Evolutionary conservation across 2,888 invertebrate species (phyloP).

Genomic region (Phragmatobia fuliginosa): DNA sequence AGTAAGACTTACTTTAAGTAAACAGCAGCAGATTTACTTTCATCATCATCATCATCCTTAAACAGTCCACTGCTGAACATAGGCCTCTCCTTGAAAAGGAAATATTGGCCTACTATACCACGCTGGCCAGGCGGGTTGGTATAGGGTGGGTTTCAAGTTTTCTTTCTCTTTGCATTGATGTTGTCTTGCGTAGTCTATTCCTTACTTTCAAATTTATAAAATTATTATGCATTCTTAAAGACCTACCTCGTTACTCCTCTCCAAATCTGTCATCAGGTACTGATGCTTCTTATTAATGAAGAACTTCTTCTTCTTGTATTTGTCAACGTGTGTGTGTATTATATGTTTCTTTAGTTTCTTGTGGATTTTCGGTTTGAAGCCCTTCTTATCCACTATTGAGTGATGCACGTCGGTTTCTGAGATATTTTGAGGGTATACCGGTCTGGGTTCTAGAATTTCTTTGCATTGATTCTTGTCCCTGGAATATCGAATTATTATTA

Average conservation of each 20-base stretch:
- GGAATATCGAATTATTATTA: background rate
- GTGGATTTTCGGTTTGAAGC: conserved; percentile 71
- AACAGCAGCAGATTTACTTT: too few species aligned
- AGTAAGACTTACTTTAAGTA: too few species aligned
- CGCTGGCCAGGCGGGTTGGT: too few species aligned
- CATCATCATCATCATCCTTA: too few species aligned
- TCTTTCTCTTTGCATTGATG: too few species aligned
- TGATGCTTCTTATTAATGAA: conserved; percentile 68
- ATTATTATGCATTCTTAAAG: too few species aligned
- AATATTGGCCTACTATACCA: too few species aligned
- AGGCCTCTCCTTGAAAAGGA: too few species aligned
- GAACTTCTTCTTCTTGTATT: conserved; percentile 72
- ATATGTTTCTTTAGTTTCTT: conserved; percentile 72
- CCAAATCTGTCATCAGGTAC: conserved; percentile 44
- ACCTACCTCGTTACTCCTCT: conserved; percentile 68
- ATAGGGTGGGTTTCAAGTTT: too few species aligned
- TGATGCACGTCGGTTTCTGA: conserved; percentile 71
- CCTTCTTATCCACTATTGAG: conserved; percentile 77
- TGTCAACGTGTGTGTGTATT: conserved; percentile 60
- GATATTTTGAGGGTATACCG: conserved; percentile 65
- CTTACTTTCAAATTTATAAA: too few species aligned
- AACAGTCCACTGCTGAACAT: too few species aligned
- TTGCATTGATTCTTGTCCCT: conserved; percentile 69
- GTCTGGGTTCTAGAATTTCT: conserved; percentile 64
- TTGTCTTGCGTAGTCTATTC: too few species aligned